These are phyloP conservation scores for Trichechus manatus DNA, from an alignment of 2,113 vertebrate genomes.

Conservation along the genomic window DNA sequence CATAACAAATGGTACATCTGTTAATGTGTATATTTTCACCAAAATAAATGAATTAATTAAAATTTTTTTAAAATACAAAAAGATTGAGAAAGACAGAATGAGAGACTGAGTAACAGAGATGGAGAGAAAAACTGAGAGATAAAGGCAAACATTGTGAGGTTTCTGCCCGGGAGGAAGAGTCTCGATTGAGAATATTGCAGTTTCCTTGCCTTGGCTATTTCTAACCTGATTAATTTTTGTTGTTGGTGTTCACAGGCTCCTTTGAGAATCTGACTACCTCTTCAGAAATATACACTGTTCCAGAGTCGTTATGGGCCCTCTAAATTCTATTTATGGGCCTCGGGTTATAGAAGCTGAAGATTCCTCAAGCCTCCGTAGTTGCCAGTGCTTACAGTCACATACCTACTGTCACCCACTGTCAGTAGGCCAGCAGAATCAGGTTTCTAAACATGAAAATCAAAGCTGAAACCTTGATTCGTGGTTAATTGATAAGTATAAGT, in stretches of 20 bases:
- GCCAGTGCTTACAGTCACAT: neutral
- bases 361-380: neutral
- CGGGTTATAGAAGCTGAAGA: neutral
- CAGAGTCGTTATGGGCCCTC: neutral
- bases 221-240: neutral
- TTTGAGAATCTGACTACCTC: neutral
- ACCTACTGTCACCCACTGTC: neutral
- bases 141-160: neutral
- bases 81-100: neutral
- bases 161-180: neutral
- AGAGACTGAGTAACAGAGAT: neutral
- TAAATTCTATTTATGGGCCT: neutral
- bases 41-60: neutral
- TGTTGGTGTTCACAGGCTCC: neutral
- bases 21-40: neutral
- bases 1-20: neutral
- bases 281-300: constrained; percentile 44
- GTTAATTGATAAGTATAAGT: neutral
- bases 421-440: neutral
- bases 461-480: rapidly evolving
- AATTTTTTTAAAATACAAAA: neutral
- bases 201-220: neutral
- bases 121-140: neutral
- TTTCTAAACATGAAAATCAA: neutral
- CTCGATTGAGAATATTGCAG: neutral